phyloP scores from a whole-genome alignment of 2,113 vertebrate genomes.

The Sula dactylatra region DNA sequence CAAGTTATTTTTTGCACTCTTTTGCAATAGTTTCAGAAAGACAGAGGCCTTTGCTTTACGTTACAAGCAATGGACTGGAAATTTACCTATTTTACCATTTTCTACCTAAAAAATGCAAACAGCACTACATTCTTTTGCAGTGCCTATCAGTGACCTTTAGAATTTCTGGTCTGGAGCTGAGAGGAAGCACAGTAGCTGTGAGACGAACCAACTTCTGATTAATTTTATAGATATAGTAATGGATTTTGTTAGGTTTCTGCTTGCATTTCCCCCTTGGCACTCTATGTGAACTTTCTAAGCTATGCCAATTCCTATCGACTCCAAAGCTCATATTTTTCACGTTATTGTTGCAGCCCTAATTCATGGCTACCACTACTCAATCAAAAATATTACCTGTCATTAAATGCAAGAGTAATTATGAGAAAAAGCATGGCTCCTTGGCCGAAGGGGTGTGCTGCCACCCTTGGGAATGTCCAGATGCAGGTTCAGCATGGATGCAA shows the following conservation, averaged over 20 bases:
- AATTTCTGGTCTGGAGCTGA: not conserved
- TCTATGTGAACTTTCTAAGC: not conserved
- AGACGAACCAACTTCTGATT: not conserved
- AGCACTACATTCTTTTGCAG: not conserved
- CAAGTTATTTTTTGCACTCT: not conserved
- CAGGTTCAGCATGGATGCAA: fast-evolving
- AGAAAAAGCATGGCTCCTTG: not conserved
- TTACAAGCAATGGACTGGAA: not conserved
- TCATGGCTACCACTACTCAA: not conserved
- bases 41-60: not conserved
- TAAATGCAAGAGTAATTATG: not conserved
- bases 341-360: not conserved
- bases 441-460: not conserved
- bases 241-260: not conserved
- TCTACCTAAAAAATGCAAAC: not conserved
- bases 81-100: fast-evolving
- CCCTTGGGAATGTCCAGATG: not conserved
- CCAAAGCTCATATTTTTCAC: not conserved
- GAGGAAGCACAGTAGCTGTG: not conserved
- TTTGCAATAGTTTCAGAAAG: not conserved
- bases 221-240: not conserved
- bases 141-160: not conserved
- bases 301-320: not conserved
- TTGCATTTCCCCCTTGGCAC: not conserved
- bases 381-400: not conserved